These are phyloP conservation scores for Drosophila orosa DNA, from an alignment of 1,140 invertebrate species.

Conservation along the genomic window DNA sequence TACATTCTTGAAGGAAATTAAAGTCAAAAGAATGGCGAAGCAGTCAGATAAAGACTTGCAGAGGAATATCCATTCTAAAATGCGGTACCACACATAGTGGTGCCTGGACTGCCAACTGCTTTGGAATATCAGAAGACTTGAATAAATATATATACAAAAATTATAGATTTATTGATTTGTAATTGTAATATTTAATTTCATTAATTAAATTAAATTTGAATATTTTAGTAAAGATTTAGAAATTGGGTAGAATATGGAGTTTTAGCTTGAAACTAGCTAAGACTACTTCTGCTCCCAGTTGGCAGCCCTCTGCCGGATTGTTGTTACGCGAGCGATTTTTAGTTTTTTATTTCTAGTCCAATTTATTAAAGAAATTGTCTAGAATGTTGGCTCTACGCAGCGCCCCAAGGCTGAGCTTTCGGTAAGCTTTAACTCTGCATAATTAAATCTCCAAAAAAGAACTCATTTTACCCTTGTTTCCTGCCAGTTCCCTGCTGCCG, in stretches of 20 bases:
- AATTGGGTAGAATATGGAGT: not conserved
- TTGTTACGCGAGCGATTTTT: conserved; percentile 71
- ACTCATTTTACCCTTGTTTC: not conserved
- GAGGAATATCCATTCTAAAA: not conserved
- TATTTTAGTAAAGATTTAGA: not conserved
- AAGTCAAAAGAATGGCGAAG: not conserved
- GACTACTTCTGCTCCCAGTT: not conserved
- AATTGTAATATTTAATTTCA: too few species aligned
- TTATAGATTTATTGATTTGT: not conserved
- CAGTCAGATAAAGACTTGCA: not conserved
- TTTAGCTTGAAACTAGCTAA: not conserved
- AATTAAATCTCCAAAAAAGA: not conserved
- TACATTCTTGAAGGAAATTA: not conserved
- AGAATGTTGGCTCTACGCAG: conserved; percentile 56
- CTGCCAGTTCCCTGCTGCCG: conserved; percentile 53
- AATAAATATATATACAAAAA: not conserved
- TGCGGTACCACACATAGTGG: not conserved
- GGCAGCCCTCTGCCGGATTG: conserved; percentile 33
- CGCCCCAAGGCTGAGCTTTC: conserved; percentile 40
- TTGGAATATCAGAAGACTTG: not conserved
- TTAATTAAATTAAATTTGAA: not conserved
- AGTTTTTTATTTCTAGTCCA: conserved; percentile 33
- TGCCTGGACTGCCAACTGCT: conserved; percentile 7
- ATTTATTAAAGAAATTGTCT: conserved; percentile 56
- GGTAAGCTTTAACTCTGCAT: conserved; percentile 10